Evolutionary conservation across 2,888 invertebrate species (phyloP).

Genomic region (Andrena bucephala): DNA sequence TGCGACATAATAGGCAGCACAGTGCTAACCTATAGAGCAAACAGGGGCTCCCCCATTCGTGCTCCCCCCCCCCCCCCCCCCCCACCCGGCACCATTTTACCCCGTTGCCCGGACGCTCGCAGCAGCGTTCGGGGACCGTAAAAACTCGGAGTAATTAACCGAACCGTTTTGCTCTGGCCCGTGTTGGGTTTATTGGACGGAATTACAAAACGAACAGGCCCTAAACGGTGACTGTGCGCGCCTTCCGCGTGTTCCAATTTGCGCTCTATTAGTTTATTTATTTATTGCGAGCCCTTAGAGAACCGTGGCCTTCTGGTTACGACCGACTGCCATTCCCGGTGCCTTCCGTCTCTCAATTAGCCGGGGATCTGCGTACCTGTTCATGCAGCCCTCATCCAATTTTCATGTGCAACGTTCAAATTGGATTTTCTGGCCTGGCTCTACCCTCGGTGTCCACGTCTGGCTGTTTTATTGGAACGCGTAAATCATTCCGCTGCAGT

Average conservation of each 20-base stretch:
- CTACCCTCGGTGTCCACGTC: background rate
- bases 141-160: slow-evolving; percentile 67
- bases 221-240: slow-evolving; percentile 22
- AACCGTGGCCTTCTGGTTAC: background rate
- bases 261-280: slow-evolving; percentile 70
- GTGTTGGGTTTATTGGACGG: slow-evolving; percentile 62
- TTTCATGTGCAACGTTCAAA: slow-evolving; percentile 41
- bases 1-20: slow-evolving; percentile 62
- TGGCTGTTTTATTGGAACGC: slow-evolving; percentile 25
- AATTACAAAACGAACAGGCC: slow-evolving; percentile 64
- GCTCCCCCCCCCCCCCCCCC: background rate
- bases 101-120: slow-evolving; percentile 42
- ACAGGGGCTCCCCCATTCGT: background rate
- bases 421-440: slow-evolving; percentile 29
- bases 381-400: slow-evolving; percentile 43
- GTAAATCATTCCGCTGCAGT: slow-evolving; percentile 25
- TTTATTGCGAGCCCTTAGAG: slow-evolving; percentile 56
- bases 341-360: slow-evolving; percentile 44
- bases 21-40: slow-evolving; percentile 6
- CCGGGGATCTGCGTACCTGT: slow-evolving; percentile 43
- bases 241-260: slow-evolving; percentile 70
- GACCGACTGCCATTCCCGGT: background rate
- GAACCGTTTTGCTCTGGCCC: slow-evolving; percentile 59
- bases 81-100: slow-evolving; percentile 32
- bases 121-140: slow-evolving; percentile 35